These are phyloP conservation scores for Sinodicranocentrus sp. DNA, from an alignment of 2,888 invertebrate species.

Conservation along the genomic window DNA sequence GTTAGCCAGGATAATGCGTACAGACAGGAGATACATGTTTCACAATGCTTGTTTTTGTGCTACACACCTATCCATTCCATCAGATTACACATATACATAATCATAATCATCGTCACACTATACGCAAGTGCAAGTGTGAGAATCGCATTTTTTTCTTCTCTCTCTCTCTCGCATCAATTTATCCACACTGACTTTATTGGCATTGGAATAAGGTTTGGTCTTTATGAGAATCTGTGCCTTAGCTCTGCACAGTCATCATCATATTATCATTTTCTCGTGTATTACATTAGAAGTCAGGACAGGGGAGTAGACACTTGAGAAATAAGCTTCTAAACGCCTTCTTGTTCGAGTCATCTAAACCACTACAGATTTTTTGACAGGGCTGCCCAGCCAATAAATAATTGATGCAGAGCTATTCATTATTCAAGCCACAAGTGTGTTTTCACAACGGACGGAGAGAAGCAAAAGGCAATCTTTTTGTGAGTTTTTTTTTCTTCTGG, in stretches of 20 bases:
- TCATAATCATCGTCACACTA: not conserved
- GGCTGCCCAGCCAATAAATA: conserved; percentile 64
- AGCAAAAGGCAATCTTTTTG: conserved; percentile 10
- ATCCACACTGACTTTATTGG: conserved; percentile 8
- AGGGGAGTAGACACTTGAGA: conserved; percentile 40
- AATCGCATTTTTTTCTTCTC: conserved; percentile 49
- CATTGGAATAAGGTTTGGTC: conserved; percentile 22
- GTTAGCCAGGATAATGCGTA: not conserved
- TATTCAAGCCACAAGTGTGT: conserved; percentile 61
- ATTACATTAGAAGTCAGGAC: conserved; percentile 7
- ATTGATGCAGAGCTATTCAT: conserved; percentile 65
- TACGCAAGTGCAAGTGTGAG: conserved; percentile 50
- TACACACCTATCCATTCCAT: not conserved
- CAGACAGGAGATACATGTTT: not conserved
- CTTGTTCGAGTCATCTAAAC: conserved; percentile 13
- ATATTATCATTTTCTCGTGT: conserved; percentile 27
- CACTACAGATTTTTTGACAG: conserved; percentile 54
- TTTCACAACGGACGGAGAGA: not conserved
- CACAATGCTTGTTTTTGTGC: not conserved
- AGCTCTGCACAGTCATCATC: conserved; percentile 58
- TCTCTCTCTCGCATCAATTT: not conserved
- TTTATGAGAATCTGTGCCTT: conserved; percentile 51
- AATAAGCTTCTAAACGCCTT: conserved; percentile 12
- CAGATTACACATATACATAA: not conserved
- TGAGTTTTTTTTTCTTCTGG: conserved; percentile 60